Evolutionary conservation across 2,113 vertebrate species (phyloP), one percentile per base, ranked within the genome.

Genomic region (Amia ocellicauda): DNA sequence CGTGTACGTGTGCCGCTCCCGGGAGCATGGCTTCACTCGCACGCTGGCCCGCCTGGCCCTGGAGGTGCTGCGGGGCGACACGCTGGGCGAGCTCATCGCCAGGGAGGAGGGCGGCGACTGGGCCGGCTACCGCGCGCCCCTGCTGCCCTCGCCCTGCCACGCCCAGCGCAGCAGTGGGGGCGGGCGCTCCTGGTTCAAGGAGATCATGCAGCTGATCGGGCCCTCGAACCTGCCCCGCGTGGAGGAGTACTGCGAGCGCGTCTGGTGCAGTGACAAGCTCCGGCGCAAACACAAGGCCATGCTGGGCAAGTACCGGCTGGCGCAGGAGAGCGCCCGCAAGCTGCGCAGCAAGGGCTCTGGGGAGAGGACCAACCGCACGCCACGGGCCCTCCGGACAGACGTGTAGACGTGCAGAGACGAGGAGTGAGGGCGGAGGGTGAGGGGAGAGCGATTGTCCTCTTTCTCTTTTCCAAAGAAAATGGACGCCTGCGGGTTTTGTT

Each of bases 171-270:
- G 10, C 24, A 62, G 62, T 76, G 27, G 40, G 66, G 3, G 65
- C 17, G 77, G 85, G 2, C 87, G 89, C 63, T 72, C 85, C 2
- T 98, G 95, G 96, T 95, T 93, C 81, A 97, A 98, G 76, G 95
- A 98, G 66, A 83, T 96, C 71, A 86, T 95, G 88, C 93, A 95
- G 80, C 90, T 95, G 71, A 89, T 91, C 1, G 94, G 94, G 58
- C 90, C 92, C 0, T 83, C 90, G 0, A 92, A 83, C 63, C 81
- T 91, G 51, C 91, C 84, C 2, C 83, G 85, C 0, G 87, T 93
- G 70, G 91, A 96, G 64, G 93, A 96, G 78, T 94, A 95, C 83
- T 98, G 96, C 0, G 85, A 94, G 72, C 90, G 89, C 0, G 86
- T 96, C 72, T 97, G 95, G 94, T 95, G 96, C 24, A 76, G 87